These are phyloP conservation scores for Meriones psammophilus DNA, from an alignment of 2,797 vertebrate species.

Conservation along the genomic window DNA sequence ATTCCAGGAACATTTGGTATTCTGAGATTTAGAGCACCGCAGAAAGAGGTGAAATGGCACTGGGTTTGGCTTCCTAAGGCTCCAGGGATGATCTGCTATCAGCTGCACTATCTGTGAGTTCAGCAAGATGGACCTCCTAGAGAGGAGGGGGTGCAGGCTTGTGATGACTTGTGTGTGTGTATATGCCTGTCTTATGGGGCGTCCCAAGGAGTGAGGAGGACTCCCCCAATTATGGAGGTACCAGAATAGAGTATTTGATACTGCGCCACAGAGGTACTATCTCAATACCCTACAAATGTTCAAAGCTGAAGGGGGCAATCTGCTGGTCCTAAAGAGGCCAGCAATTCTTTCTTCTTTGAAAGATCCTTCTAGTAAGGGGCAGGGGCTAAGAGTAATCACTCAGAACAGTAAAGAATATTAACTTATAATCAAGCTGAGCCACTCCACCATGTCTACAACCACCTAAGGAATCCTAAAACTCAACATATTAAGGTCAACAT, in stretches of 20 bases:
- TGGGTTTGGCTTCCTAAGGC: constrained; percentile 5
- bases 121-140: constrained; percentile 2
- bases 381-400: background rate
- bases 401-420: constrained; percentile 6
- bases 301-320: background rate
- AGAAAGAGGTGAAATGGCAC: background rate
- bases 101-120: background rate
- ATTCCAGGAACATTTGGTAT: background rate
- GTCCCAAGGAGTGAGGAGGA: background rate
- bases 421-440: background rate
- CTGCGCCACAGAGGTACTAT: background rate
- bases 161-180: background rate
- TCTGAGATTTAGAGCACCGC: background rate
- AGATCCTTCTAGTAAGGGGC: background rate
- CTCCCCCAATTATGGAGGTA: background rate
- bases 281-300: background rate
- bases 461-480: background rate
- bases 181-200: background rate
- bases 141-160: background rate
- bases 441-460: background rate
- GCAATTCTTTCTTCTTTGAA: constrained; percentile 54
- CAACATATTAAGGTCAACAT: background rate
- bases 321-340: background rate
- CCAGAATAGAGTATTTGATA: background rate
- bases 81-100: background rate